phyloP scores from a whole-genome alignment of 2,888 invertebrate species.

The Blastobasis lacticolella region DNA sequence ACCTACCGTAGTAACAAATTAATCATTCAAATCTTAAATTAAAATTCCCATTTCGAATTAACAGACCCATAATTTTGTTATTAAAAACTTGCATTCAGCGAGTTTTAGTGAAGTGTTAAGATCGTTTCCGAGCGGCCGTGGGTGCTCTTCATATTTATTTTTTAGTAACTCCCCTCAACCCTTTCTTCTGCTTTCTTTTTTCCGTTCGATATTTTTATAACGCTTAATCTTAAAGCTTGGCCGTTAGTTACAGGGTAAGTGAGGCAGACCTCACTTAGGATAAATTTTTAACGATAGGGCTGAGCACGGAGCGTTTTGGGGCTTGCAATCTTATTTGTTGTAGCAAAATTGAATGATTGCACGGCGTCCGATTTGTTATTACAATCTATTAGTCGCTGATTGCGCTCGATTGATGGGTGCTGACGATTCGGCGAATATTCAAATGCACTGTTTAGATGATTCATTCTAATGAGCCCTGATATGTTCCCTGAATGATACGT shows the following conservation, averaged over 20 bases:
- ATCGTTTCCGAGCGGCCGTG: conserved; percentile 18
- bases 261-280: conserved; percentile 44
- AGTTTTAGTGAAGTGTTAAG: conserved; percentile 35
- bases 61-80: conserved; percentile 35
- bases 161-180: conserved; percentile 24
- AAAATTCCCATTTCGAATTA: background rate
- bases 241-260: conserved; percentile 42
- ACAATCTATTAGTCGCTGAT: conserved; percentile 30
- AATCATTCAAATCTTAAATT: too few species aligned
- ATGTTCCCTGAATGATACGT: too few species aligned
- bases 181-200: conserved; percentile 20
- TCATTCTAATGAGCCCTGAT: conserved; percentile 6
- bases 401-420: conserved; percentile 10
- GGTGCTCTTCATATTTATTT: conserved; percentile 26
- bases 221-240: conserved; percentile 37
- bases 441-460: conserved; percentile 8
- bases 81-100: conserved; percentile 31
- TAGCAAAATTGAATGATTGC: conserved; percentile 51
- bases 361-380: conserved; percentile 35
- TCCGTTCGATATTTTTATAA: conserved; percentile 42
- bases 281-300: conserved; percentile 53
- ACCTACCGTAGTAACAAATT: too few species aligned
- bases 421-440: conserved; percentile 12
- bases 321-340: conserved; percentile 45
- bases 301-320: conserved; percentile 20